Percentiles rank a stretch among this genome's conserved stretches.
These are phyloP conservation scores for Petromus typicus DNA, from an alignment of 2,113 vertebrate species.

Conservation along the genomic window DNA sequence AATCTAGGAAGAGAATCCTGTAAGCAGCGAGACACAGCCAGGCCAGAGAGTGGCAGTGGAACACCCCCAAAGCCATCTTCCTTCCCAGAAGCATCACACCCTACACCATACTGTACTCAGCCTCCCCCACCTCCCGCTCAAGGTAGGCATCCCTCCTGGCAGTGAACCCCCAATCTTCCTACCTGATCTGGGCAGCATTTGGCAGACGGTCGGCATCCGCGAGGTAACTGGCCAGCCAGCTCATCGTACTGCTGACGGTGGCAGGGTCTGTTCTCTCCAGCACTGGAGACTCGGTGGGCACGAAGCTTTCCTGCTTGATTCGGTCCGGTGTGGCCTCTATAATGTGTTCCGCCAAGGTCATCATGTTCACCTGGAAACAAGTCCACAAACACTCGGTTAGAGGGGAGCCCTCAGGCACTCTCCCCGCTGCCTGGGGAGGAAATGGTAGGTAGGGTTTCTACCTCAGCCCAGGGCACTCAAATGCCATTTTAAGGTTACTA, in stretches of 20 bases:
- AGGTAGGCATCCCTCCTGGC: background rate
- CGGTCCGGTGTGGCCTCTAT: conserved; percentile 98
- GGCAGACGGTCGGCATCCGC: conserved; percentile 97
- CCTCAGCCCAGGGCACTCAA: background rate
- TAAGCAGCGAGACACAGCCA: no score
- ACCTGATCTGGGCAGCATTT: conserved; percentile 95
- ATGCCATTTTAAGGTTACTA: accelerated
- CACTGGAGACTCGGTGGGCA: conserved; percentile 89
- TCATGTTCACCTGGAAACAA: conserved; percentile 94
- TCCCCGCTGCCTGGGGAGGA: background rate
- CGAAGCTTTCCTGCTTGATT: conserved; percentile 97
- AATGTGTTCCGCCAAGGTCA: conserved; percentile 98
- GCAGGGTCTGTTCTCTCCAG: conserved; percentile 88
- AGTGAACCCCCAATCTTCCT: background rate
- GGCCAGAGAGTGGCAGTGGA: background rate
- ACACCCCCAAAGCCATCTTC: background rate
- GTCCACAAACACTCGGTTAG: background rate
- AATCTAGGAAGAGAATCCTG: accelerated
- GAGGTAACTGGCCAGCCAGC: conserved; percentile 99
- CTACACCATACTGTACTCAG: accelerated
- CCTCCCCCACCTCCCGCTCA: background rate
- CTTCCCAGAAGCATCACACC: background rate
- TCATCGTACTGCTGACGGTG: conserved; percentile 96
- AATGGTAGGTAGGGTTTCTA: background rate
- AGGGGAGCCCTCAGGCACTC: background rate